Base-by-base conservation (phyloP, 2,113 vertebrate species). In the Myotis davidii region DNA sequence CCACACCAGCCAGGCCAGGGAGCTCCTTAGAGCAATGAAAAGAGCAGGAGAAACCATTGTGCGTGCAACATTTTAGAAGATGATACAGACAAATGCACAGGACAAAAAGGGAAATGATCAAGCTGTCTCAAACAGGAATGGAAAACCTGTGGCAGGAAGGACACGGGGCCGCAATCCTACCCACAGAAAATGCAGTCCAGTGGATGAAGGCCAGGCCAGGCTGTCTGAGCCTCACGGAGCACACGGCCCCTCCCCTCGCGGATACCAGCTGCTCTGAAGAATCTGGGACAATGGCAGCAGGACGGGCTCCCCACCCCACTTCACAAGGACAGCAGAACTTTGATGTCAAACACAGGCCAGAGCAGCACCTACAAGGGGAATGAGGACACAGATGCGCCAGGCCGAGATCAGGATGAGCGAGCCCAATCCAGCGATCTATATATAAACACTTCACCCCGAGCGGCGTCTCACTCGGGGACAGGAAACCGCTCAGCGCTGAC, bases 361-460 rank as follows among this genome's bases (percentile, higher is more conserved):
- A 94, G 54, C 6, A 21, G 61, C 7, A 72, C 52, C 52, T 39
- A 17, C 32, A 29, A 54, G 9, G 27, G 59, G 56, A 79, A 50
- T 11, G 78, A 17, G 52, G 65, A 65, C 77, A 73, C 77, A 88
- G 92, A 88, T 48, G 54, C 32, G 10, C 54, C 78, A 78, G 56
- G 84, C 45, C 54, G 48, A 5, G 16, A 34, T 56, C 70, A 59
- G 54, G 65, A 79, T 85, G 39, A 92, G 54, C 84, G 67, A 91
- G 65, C 54, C 54, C 79, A 85, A 54, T 50, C 54, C 79, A 85
- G 78, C 37, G 12, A 37, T 23, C 84, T 67, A 27, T 56, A 12
- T 78, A 56, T 88, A 83, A 84, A 73, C 48, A n/a, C 48, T 59
- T 67, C 6, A 42, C 79, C 54, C 1, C 23, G 45, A 78, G 82